Conservation (phyloP, 2,113 vertebrate genomes). For the Sclerurus mexicanus region DNA sequence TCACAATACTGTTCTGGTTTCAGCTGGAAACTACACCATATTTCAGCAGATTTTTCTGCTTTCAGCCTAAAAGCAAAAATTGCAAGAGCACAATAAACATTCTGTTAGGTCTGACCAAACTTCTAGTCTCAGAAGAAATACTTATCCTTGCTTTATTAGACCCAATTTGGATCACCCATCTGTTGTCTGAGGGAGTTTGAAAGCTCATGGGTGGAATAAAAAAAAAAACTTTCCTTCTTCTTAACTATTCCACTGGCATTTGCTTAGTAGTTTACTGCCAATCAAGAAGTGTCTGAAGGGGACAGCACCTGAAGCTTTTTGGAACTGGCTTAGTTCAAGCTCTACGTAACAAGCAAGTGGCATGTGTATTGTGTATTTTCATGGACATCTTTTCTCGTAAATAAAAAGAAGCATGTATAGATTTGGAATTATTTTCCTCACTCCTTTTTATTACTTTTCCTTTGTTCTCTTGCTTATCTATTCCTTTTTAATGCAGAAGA, state of each 20-base stretch:
- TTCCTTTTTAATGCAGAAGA: constrained; percentile 53
- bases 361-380: constrained; percentile 44
- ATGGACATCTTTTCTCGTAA: background rate
- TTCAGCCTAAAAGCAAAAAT: constrained; percentile 12
- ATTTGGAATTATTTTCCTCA: constrained; percentile 38
- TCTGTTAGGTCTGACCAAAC: constrained; percentile 40
- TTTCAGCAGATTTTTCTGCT: constrained; percentile 38
- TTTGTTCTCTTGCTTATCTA: constrained; percentile 56
- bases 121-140: constrained; percentile 50
- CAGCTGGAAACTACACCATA: background rate
- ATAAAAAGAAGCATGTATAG: constrained; percentile 31
- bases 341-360: constrained; percentile 27
- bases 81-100: constrained; percentile 31
- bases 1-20: constrained; percentile 14
- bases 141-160: constrained; percentile 53
- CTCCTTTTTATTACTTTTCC: constrained; percentile 35
- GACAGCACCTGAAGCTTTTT: constrained; percentile 65
- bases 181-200: constrained; percentile 66
- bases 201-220: constrained; percentile 58
- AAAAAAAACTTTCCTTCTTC: constrained; percentile 15
- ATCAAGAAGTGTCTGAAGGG: constrained; percentile 48
- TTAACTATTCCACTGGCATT: constrained; percentile 60
- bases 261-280: constrained; percentile 43
- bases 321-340: constrained; percentile 38
- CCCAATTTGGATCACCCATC: constrained; percentile 65